Conservation (phyloP, 2,888 invertebrate species). For the Apamea crenata region DNA sequence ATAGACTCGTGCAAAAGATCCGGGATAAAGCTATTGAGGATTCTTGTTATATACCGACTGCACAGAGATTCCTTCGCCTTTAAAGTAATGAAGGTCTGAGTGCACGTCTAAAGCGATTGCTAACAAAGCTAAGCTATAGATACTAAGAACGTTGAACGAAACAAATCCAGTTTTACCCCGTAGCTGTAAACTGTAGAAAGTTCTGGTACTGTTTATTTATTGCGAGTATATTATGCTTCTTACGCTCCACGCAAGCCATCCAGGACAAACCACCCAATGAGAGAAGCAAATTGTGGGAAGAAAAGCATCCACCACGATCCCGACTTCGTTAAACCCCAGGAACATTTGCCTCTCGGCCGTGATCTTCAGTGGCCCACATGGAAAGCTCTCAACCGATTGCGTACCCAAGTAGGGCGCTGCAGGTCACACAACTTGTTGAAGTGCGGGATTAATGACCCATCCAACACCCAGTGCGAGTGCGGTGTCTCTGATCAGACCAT, state of each 20-base stretch:
- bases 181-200: slow-evolving; percentile 19
- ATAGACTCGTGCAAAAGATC: slow-evolving; percentile 52
- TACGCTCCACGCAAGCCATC: no score
- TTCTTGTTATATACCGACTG: slow-evolving; percentile 50
- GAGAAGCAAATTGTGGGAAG: no score
- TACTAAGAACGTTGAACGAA: slow-evolving; percentile 15
- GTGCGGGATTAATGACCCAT: not conserved
- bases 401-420: no score
- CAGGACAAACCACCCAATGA: no score
- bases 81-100: slow-evolving; percentile 45
- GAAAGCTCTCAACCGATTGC: no score
- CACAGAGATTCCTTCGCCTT: slow-evolving; percentile 57
- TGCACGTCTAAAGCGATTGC: slow-evolving; percentile 49
- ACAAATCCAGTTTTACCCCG: slow-evolving; percentile 19
- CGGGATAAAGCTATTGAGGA: slow-evolving; percentile 66
- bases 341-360: no score
- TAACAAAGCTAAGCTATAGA: slow-evolving; percentile 51
- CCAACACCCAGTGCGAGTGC: not conserved
- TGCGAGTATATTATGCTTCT: not conserved
- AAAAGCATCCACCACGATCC: no score
- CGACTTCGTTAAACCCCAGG: no score
- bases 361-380: not conserved
- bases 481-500: not conserved
- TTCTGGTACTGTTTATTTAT: slow-evolving; percentile 13
- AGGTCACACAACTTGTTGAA: no score